Evolutionary conservation across 2,888 invertebrate species (phyloP), one percentile per base, ranked within the genome.

Genomic region (Papilio elwesi): DNA sequence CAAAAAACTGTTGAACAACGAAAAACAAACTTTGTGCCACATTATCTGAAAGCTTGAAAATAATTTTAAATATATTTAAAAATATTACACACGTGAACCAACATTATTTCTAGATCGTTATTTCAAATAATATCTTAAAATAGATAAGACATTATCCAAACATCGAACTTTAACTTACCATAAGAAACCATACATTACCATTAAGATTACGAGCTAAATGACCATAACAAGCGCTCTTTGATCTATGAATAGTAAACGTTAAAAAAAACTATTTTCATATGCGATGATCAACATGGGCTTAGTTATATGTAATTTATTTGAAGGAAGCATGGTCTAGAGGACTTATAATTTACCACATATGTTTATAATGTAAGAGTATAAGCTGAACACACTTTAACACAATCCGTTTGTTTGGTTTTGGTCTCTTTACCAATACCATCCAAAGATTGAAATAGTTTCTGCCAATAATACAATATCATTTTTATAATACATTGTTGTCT

Each of bases 181-280:
- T 38, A 73, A 75, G 74, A 68, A 68, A 74, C 81, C 76, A 82
- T 59, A 82, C 80, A 83, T 84, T 79, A 83, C 83, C 84, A 82
- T 88, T 87, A 83, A 86, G 88, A 88, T 87, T 86, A 85, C 85
- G 73, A 73, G 70, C n/a, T 59, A 70, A 47, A 57, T 38, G 38
- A 48, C 26, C 64, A 13, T 57, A 15, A 15, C 9, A 12, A 15
- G 16, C 49, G 52, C 16, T 55, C 68, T 68, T 63, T 64, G 51
- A 65, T 66, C 49, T 51, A 48, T 49, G 55, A 63, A 68, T 72
- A 74, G 71, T 69, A 66, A 55, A 51, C 38, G 8, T 52, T 9
- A 64, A 43, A 43, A 43, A 43, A 43, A 63, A 52, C 53, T 65
- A 66, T 65, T 70, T 65, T 70, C 43, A 7, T 49, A 49, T 57